Base-by-base conservation (phyloP, 2,888 invertebrate genomes). In the Plebejus melissa region DNA sequence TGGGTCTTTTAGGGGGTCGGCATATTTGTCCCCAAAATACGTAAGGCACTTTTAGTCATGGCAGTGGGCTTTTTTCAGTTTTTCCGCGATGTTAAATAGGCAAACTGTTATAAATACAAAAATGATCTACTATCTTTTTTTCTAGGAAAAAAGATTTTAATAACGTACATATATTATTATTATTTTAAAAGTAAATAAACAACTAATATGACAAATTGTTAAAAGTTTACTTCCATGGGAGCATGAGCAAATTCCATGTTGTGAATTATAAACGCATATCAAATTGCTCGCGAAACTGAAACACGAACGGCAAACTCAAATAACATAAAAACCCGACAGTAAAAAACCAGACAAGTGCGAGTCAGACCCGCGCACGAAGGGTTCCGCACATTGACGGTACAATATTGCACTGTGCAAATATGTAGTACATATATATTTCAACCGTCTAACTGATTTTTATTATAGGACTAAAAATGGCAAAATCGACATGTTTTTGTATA, bases 211-310 rank as follows among this genome's bases (percentile, higher is more conserved):
- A 36, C 28, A 28, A 60, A 13, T 13, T 16, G 13, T 65, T 13
- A 0, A 65, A 32, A 65, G 11, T 11, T 28, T 11, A 28, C 28
- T 36, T 36, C 1, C 60, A 65, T 4, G 3, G 32, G 65, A 65
- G 32, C 16, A 65, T 28, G 60, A 36, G 65, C 13, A 65, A 65
- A 65, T 65, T 32, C 32, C 32, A 65, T 54, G 54, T 54, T 54
- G 16, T 54, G 54, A 54, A 54, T 54, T 54, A 54, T 65, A 36
- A 65, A 65, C 65, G 22, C 65, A 65, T 36, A 65, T 36, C 65
- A 65, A 60, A 28, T 6, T 28, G 60, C 28, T 28, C 60, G 9
- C 28, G 2, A 32, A 65, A 13, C 65, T 65, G 65, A 65, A 65
- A 60, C 22, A 60, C 60, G 28, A 60, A 60, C 22, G 22, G 65